A percentile compares a stretch with the other conserved stretches of the same genome.
These are phyloP conservation scores for Dendrolimus houi DNA, from an alignment of 2,888 invertebrate genomes.

Conservation along the genomic window DNA sequence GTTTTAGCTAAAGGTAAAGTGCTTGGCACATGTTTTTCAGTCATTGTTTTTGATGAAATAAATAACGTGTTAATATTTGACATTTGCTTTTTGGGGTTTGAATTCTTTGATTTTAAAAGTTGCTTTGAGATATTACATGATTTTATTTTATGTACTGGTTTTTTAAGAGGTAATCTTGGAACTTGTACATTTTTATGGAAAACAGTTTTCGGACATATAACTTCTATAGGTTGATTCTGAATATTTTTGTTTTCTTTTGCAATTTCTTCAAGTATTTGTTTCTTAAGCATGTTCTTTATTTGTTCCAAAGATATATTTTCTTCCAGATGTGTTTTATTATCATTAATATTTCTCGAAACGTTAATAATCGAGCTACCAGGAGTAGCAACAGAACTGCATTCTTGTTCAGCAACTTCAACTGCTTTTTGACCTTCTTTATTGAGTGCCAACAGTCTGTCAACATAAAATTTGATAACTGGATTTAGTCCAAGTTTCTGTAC, in stretches of 20 bases:
- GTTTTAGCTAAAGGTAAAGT: constrained; percentile 9
- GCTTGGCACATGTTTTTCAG: constrained; percentile 11
- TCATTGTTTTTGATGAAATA: constrained; percentile 26
- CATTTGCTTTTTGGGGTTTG: constrained; percentile 7
- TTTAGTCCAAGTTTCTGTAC: constrained; percentile 18
- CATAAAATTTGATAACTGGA: constrained; percentile 55
- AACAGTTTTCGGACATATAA: neutral
- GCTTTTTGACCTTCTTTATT: constrained; percentile 56
- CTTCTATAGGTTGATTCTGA: constrained; percentile 8
- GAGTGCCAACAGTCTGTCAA: constrained; percentile 50
- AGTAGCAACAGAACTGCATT: constrained; percentile 62
- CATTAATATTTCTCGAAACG: constrained; percentile 39
- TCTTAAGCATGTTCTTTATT: constrained; percentile 43
- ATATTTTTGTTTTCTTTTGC: constrained; percentile 11
- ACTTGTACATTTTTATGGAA: constrained; percentile 8
- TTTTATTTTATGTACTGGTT: constrained; percentile 55
- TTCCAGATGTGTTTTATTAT: constrained; percentile 20
- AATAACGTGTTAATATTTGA: constrained; percentile 10
- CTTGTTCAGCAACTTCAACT: constrained; percentile 55
- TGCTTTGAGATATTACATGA: constrained; percentile 58
- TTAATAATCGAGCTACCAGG: constrained; percentile 65
- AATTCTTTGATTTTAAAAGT: constrained; percentile 22
- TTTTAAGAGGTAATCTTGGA: constrained; percentile 26
- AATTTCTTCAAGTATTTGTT: constrained; percentile 34
- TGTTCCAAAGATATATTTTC: constrained; percentile 55